Base-by-base conservation (phyloP, 2,797 vertebrate species). In the Sebastes jordani region DNA sequence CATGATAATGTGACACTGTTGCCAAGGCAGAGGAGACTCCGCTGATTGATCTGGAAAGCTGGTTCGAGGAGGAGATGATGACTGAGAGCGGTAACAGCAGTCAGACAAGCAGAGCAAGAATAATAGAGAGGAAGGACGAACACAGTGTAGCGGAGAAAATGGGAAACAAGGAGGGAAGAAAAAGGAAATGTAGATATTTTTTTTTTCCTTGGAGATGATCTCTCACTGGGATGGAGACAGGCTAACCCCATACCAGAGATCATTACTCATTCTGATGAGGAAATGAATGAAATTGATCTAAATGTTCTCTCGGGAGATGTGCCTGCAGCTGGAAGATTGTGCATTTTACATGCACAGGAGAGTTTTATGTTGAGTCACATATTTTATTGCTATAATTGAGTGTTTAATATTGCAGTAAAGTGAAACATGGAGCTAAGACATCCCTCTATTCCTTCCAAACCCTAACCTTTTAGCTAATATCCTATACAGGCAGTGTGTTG, bases 1-100 rank as follows among this genome's bases (percentile, higher is more conserved):
- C 80, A 87, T 76, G 83, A 85, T 80, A 87, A 90, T 82, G 83
- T 90, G 87, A 80, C 91, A 89, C 92, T 93, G 92, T 92, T 93
- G 91, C 90, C 91, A 91, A 91, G 92, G 91, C 86, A 93, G 90
- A 93, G 78, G 76, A 92, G 77, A 84, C 27, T 78, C 74, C 74
- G 7, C 76, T 83, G 78, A 77, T 69, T 78, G 85, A 79, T 71
- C 83, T 80, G 67, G 68, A 87, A 66, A 77, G 29, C 70, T 71
- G 56, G 42, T 79, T 84, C 10, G 42, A 69, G 67, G 72, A 42
- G 82, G 77, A 68, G 75, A 81, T 61, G 67, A 88, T 81, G 76
- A 86, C 42, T 80, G 80, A 82, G 78, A 85, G 72, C 65, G 49
- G 76, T 5, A 27, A 34, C 30, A 64, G 49, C 23, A 69, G 71